phyloP scores from a whole-genome alignment of 2,797 vertebrate genomes.

The Champsocephalus esox region DNA sequence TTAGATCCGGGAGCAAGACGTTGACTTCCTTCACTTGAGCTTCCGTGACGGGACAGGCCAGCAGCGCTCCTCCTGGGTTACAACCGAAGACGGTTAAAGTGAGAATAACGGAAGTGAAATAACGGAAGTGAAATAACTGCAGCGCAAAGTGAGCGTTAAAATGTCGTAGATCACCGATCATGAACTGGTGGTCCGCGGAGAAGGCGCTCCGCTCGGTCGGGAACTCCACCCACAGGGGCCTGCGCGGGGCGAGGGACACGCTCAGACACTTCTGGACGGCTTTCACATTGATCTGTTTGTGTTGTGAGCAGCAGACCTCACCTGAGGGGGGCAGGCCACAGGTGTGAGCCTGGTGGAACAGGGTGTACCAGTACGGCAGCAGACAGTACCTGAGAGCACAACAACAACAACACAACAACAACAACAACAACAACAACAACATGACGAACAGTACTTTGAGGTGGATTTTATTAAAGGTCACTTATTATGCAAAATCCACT shows the following conservation, averaged over 20 bases:
- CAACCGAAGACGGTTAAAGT: neutral
- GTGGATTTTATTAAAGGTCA: no score
- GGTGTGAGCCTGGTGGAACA: slow-evolving; percentile 90
- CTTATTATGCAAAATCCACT: no score
- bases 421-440: no score
- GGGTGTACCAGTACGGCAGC: slow-evolving; percentile 93
- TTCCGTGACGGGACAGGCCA: slow-evolving; percentile 91
- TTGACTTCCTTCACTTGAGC: slow-evolving; percentile 79
- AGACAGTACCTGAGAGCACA: slow-evolving; percentile 84
- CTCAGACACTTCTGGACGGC: no score
- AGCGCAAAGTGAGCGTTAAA: neutral
- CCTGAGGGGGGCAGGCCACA: slow-evolving; percentile 91
- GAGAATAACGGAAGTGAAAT: neutral
- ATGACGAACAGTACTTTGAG: no score
- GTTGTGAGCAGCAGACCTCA: slow-evolving; percentile 65
- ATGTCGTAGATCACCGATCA: slow-evolving; percentile 86
- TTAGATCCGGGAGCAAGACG: slow-evolving; percentile 89
- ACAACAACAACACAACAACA: no score
- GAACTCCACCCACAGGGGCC: slow-evolving; percentile 96
- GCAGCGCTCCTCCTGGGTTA: slow-evolving; percentile 88
- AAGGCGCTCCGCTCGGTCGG: slow-evolving; percentile 86
- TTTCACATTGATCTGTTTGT: no score
- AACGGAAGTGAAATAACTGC: neutral
- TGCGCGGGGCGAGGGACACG: slow-evolving; percentile 45
- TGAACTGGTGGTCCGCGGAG: slow-evolving; percentile 90